Base-by-base conservation (phyloP, 1,140 invertebrate genomes). In the Atta texana region DNA sequence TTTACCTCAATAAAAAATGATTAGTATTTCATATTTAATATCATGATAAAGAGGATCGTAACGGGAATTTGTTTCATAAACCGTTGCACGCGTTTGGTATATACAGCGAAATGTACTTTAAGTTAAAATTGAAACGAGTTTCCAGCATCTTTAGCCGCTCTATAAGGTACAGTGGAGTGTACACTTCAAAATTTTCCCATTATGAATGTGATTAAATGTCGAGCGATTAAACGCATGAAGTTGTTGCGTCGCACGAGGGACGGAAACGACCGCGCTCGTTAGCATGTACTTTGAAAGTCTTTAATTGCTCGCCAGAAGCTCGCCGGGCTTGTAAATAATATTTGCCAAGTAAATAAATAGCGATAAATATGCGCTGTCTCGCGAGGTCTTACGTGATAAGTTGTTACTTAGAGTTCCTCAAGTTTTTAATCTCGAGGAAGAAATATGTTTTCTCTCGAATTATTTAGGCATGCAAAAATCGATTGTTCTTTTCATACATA, bases 261-360 rank as follows among this genome's bases (percentile, higher is more conserved):
- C 39, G n/a, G 69, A 74, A 61, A 28, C 80, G n/a, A 49, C 68
- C 80, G 68, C 53, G 55, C 69, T 84, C 80, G 80, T 84, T 84
- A 84, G 80, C 80, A 63, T 69, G 66, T 63, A 84, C 55, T 84
- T 84, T 63, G 80, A 84, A 84, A 84, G 80, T 84, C 80, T 84
- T 84, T 84, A 84, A 84, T 84, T 84, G 80, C n/a, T n/a, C 39
- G 57, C 69, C 55, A 39, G 80, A n/a, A 61, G 55, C 39, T 82
- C 44, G 68, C 39, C 49, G 14, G 55, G 80, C 39, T 61, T 61
- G 28, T 28, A 84, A 84, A 75, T 39, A 75, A 84, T 75, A 84
- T 84, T 84, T 39, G 57, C 69, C 39, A 14, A 69, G 12, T 61
- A 75, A 84, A 75, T 84, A 84, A 84, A 74, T 84, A 61, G 55